Evolutionary conservation across 2,113 vertebrate species (phyloP), one percentile per base, ranked within the genome.

Genomic region (Vimba vimba): DNA sequence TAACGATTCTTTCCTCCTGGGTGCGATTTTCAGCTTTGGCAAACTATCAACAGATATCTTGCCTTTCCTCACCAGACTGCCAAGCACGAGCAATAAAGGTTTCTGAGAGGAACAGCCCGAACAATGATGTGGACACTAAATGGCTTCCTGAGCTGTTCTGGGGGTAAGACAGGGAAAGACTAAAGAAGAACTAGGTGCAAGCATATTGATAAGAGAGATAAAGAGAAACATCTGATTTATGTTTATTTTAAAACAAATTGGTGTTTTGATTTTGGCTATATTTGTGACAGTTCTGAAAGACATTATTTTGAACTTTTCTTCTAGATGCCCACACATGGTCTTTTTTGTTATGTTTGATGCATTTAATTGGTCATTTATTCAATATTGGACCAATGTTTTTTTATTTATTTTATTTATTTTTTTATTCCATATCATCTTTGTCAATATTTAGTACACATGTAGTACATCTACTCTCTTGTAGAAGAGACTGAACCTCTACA

Each of bases 31-130:
- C 82, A 89, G 74, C 74, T 82, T 88, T 84, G 66, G 83, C 87
- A 81, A 91, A 90, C 87, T 87, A 90, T 92, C 91, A 91, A 91
- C 90, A 92, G 89, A 94, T 90, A 91, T 93, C 91, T 91, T 88
- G 86, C 89, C 91, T 89, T 91, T 88, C 86, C 68, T 85, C 83
- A 89, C 77, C 90, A 89, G 85, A 91, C 87, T 57, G 89, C 89
- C 93, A 88, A 91, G 59, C 89, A 83, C 87, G 73, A 86, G 86
- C 81, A 83, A 92, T 93, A 92, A 92, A 92, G 90, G 88, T 87
- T 89, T 92, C 87, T 90, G 89, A 92, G 90, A 91, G 90, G 90
- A 92, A 91, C 90, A 85, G 88, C 90, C 87, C 91, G 87, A 92
- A 94, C 91, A 93, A 92, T 91, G 89, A 89, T 57, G 83, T 84